A percentile compares a stretch with the other conserved stretches of the same genome.
Evolutionary conservation across 1,140 invertebrate species (phyloP).

Genomic region (Sesamia nonagrioides): DNA sequence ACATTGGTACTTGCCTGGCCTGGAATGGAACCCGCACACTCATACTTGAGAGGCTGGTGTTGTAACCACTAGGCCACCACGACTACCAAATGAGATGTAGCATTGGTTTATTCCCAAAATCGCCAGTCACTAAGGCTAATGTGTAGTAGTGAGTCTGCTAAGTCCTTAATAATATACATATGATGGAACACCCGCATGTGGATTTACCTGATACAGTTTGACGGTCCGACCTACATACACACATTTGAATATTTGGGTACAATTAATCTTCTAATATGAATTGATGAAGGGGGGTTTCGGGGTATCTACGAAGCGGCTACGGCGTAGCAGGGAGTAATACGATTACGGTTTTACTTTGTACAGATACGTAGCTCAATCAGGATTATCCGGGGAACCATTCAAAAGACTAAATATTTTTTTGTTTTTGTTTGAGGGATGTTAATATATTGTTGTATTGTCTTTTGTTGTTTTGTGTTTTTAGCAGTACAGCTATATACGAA

Average conservation of each 20-base stretch:
- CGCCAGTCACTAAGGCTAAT: background rate
- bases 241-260: conserved; percentile 23
- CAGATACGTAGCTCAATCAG: background rate
- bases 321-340: background rate
- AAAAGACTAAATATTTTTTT: background rate
- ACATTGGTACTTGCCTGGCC: too few species aligned
- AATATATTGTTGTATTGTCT: too few species aligned
- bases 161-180: conserved; percentile 4
- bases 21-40: too few species aligned
- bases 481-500: too few species aligned
- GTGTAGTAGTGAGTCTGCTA: background rate
- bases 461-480: too few species aligned
- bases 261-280: conserved; percentile 44
- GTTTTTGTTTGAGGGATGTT: background rate
- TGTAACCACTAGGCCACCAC: too few species aligned
- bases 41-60: too few species aligned
- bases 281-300: conserved; percentile 20
- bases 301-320: conserved; percentile 13
- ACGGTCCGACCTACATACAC: conserved; percentile 36
- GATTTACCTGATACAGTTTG: conserved; percentile 26
- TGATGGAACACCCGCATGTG: conserved; percentile 17
- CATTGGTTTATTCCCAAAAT: background rate
- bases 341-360: conserved; percentile 8
- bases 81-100: too few species aligned
- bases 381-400: background rate